These are phyloP conservation scores for Channa striata DNA, from an alignment of 2,797 vertebrate species.

Conservation along the genomic window DNA sequence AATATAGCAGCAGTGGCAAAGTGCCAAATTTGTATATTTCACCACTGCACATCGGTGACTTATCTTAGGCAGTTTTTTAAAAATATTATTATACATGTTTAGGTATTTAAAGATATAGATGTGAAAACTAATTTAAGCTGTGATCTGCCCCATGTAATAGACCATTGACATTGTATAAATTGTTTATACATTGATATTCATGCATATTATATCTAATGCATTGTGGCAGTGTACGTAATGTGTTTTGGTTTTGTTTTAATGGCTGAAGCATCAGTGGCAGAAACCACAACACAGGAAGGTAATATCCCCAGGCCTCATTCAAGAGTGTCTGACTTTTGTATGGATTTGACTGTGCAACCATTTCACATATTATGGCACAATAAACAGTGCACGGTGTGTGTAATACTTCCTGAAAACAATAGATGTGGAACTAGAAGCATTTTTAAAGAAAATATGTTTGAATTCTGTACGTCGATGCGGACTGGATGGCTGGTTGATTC, in stretches of 20 bases:
- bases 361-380: slow-evolving; percentile 39
- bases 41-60: slow-evolving; percentile 77
- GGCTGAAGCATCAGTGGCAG: slow-evolving; percentile 34
- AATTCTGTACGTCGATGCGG: slow-evolving; percentile 48
- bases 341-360: slow-evolving; percentile 65
- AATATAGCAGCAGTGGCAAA: slow-evolving; percentile 65
- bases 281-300: slow-evolving; percentile 41
- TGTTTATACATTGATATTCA: slow-evolving; percentile 60
- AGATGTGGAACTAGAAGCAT: slow-evolving; percentile 25
- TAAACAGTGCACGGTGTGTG: slow-evolving; percentile 46
- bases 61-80: slow-evolving; percentile 51
- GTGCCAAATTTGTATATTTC: slow-evolving; percentile 78
- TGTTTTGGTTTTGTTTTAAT: slow-evolving; percentile 60
- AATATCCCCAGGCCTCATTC: slow-evolving; percentile 42
- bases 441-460: slow-evolving; percentile 51
- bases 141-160: slow-evolving; percentile 63
- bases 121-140: slow-evolving; percentile 77
- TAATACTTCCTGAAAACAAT: slow-evolving; percentile 28
- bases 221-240: slow-evolving; percentile 57
- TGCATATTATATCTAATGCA: slow-evolving; percentile 61
- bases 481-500: slow-evolving; percentile 43
- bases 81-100: slow-evolving; percentile 61
- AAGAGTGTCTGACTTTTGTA: slow-evolving; percentile 51
- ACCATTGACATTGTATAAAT: slow-evolving; percentile 65
- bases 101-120: slow-evolving; percentile 75